phyloP scores from a whole-genome alignment of 2,888 invertebrate species.

The Athalia rosae region DNA sequence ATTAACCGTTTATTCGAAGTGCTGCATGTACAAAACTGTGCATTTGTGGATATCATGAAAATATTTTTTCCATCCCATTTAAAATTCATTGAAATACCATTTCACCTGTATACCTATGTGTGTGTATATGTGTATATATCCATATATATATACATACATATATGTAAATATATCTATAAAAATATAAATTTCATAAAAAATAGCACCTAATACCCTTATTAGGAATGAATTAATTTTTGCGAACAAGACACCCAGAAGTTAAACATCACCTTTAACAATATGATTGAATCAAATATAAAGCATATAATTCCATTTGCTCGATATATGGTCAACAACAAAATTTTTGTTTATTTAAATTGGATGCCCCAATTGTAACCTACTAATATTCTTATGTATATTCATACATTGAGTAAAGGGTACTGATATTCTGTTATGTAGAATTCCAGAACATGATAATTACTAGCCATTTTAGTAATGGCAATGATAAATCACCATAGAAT shows the following conservation, averaged over 20 bases:
- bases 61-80: neutral
- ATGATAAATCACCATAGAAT: neutral
- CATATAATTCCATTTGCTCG: neutral
- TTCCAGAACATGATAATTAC: constrained; percentile 17
- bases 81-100: constrained; percentile 2
- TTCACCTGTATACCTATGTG: constrained; percentile 1
- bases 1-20: constrained; percentile 31
- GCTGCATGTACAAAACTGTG: constrained; percentile 30
- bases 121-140: constrained; percentile 11
- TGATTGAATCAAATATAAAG: constrained; percentile 14
- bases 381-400: neutral
- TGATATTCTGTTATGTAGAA: constrained; percentile 33
- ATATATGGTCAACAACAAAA: neutral
- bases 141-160: constrained; percentile 23
- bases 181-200: constrained; percentile 37
- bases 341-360: neutral
- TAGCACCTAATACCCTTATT: constrained; percentile 38
- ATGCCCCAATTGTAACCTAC: no score
- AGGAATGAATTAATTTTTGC: constrained; percentile 23
- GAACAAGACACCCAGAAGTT: neutral
- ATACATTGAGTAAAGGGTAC: neutral
- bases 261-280: constrained; percentile 18
- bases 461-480: neutral
- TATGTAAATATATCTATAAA: constrained; percentile 15
- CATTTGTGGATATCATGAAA: neutral